These are phyloP conservation scores for Rhagonycha fulva DNA, from an alignment of 2,888 invertebrate species.

Conservation along the genomic window DNA sequence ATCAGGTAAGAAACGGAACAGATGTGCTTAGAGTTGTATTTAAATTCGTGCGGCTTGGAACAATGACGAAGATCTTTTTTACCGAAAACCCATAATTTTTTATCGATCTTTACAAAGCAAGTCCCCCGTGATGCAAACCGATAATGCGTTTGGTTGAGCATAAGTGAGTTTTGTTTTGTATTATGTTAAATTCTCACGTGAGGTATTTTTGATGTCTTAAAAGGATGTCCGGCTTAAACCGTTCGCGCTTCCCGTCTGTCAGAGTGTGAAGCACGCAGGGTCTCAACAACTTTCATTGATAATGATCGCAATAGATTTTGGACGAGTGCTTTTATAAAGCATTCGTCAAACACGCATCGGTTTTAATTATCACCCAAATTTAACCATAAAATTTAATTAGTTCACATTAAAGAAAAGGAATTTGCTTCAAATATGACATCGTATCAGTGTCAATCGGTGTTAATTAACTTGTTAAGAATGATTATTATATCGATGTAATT, in stretches of 20 bases:
- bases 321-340: conserved; percentile 42
- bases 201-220: conserved; percentile 22
- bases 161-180: conserved; percentile 7
- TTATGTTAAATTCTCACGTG: conserved; percentile 25
- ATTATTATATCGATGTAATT: too few relatives aligned
- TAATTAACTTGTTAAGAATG: neutral
- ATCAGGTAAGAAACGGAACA: conserved; percentile 11
- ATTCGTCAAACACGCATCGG: conserved; percentile 42
- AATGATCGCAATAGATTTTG: conserved; percentile 41
- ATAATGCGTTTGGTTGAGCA: conserved; percentile 15
- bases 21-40: conserved; percentile 15
- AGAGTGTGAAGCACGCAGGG: conserved; percentile 31
- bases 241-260: conserved; percentile 45
- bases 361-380: conserved; percentile 39
- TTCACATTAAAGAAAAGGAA: neutral
- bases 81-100: conserved; percentile 24
- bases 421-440: neutral
- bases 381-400: neutral
- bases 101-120: conserved; percentile 10
- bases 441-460: neutral
- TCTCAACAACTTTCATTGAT: conserved; percentile 34
- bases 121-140: conserved; percentile 14
- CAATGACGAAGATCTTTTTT: conserved; percentile 14
- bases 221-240: conserved; percentile 45
- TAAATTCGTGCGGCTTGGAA: conserved; percentile 23